Evolutionary conservation across 2,797 vertebrate genomes (phyloP).

Genomic region (Triplophysa bombifrons): DNA sequence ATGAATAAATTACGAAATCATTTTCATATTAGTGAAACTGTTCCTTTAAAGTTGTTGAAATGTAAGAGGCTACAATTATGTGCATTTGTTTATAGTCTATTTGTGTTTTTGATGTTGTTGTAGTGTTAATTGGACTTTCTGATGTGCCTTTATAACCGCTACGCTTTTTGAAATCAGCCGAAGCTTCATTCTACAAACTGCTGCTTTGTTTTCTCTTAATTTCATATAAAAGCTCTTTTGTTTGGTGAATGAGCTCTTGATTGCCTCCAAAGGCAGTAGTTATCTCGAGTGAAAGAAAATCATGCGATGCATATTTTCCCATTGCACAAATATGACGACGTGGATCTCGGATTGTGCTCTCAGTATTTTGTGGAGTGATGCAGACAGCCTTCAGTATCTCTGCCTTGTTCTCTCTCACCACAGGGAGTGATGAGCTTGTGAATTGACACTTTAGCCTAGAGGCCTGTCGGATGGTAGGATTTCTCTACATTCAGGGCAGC

Average conservation of each 20-base stretch:
- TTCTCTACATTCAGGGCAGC: conserved; percentile 10
- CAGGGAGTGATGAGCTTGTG: conserved; percentile 25
- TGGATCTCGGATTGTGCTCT: conserved; percentile 10
- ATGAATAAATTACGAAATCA: no score
- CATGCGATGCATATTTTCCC: neutral
- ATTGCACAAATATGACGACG: conserved; percentile 17
- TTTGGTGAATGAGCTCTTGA: conserved; percentile 20
- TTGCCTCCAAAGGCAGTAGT: conserved; percentile 14
- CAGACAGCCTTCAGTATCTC: conserved; percentile 26
- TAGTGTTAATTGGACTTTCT: conserved; percentile 1
- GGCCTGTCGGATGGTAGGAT: conserved; percentile 1
- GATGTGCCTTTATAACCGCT: neutral
- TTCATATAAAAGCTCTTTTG: neutral
- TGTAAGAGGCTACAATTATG: neutral
- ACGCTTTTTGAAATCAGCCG: conserved; percentile 15
- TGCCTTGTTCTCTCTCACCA: conserved; percentile 25
- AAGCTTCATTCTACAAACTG: conserved; percentile 13
- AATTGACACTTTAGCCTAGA: conserved; percentile 30
- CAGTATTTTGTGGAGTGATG: conserved; percentile 28
- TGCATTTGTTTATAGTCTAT: neutral
- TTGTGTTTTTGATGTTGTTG: conserved; percentile 5
- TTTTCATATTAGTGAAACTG: no score
- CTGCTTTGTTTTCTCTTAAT: conserved; percentile 22
- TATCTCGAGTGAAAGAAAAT: conserved; percentile 9
- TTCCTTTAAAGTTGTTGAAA: no score